Percentiles rank a stretch among this genome's conserved stretches.
phyloP scores from a whole-genome alignment of 2,797 vertebrate genomes.

The Onychomys torridus region DNA sequence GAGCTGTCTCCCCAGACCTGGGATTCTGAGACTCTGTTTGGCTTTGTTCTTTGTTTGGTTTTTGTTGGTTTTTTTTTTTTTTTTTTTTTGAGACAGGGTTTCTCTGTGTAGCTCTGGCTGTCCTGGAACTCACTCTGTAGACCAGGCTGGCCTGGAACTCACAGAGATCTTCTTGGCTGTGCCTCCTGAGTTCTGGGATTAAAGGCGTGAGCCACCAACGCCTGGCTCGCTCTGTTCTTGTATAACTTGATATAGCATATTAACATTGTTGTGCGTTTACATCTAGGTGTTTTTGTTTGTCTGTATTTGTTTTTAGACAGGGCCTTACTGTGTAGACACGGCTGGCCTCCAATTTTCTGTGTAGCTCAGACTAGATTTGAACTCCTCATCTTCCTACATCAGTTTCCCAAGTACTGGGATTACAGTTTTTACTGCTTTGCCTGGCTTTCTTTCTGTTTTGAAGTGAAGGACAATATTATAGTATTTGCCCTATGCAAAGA shows the following conservation, averaged over 20 bases:
- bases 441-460: constrained; percentile 2
- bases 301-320: neutral
- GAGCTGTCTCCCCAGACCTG: neutral
- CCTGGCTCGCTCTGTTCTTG: neutral
- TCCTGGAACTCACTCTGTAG: too few relatives aligned
- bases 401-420: neutral
- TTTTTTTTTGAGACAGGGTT: too few relatives aligned
- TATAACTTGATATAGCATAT: neutral
- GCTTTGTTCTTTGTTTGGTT: neutral
- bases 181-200: too few relatives aligned
- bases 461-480: neutral
- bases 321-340: neutral
- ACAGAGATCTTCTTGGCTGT: too few relatives aligned
- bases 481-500: neutral
- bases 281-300: neutral
- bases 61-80: too few relatives aligned
- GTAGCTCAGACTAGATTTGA: neutral
- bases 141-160: too few relatives aligned
- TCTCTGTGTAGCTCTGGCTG: too few relatives aligned
- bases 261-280: neutral
- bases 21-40: neutral
- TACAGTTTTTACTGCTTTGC: neutral
- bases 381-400: neutral
- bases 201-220: too few relatives aligned
- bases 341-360: neutral